A percentile compares a stretch with the other conserved stretches of the same genome.
These are phyloP conservation scores for Ctenopoma multispine DNA, from an alignment of 2,797 vertebrate species.

Conservation along the genomic window DNA sequence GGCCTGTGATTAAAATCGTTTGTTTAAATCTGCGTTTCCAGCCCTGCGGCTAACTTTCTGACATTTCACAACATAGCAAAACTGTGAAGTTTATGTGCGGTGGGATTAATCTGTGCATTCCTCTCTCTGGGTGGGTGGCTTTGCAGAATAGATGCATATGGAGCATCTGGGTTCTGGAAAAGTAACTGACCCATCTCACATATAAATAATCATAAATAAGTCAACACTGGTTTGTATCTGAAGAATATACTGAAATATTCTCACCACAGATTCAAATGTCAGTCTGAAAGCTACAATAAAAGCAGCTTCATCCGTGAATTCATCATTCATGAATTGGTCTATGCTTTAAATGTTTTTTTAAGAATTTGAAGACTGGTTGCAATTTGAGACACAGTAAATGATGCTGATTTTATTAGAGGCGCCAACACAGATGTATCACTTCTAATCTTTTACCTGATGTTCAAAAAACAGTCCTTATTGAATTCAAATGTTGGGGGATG, in stretches of 20 bases:
- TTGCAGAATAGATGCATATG: conserved; percentile 7
- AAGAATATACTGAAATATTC: not conserved
- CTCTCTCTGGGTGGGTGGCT: conserved; percentile 28
- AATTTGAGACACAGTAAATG: too few relatives aligned
- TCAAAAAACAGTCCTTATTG: too few relatives aligned
- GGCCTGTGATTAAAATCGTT: conserved; percentile 85
- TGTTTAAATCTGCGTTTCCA: conserved; percentile 85
- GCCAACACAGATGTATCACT: too few relatives aligned
- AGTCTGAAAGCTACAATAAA: too few relatives aligned
- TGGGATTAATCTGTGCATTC: conserved; percentile 47
- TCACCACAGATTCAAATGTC: too few relatives aligned
- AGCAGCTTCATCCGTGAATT: too few relatives aligned
- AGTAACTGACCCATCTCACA: conserved; percentile 15
- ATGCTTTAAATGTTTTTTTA: too few relatives aligned
- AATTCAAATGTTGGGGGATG: too few relatives aligned
- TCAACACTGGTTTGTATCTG: conserved; percentile 1
- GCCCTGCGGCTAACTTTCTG: conserved; percentile 64
- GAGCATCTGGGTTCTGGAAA: conserved; percentile 20
- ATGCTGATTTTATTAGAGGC: too few relatives aligned
- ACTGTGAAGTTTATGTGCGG: conserved; percentile 65
- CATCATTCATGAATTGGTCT: too few relatives aligned
- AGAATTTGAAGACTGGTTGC: too few relatives aligned
- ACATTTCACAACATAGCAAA: conserved; percentile 59
- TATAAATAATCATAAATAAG: not conserved
- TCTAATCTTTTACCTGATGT: too few relatives aligned